Evolutionary conservation across 2,797 vertebrate species (phyloP), one percentile per base, ranked within the genome.

Genomic region (Holocentrus rufus): DNA sequence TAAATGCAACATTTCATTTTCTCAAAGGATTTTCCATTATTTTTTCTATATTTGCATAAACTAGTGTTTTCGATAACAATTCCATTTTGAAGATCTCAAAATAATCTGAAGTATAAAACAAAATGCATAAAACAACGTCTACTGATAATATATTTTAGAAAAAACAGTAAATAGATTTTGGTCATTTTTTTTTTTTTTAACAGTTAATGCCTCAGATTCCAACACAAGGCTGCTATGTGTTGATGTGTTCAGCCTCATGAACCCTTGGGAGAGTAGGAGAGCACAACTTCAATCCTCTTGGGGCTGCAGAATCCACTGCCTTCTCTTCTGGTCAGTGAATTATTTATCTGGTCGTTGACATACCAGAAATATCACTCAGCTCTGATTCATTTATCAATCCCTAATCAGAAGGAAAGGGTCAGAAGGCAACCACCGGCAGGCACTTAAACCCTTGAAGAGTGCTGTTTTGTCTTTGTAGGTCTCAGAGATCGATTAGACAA

Each of bases 61-160:
- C 94, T 96, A 96, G 93, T 96, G 95, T 95, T 95, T 92, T 95
- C 88, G 94, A 92, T 94, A 95, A 95, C 93, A 94, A 92, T 94
- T 89, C 91, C 90, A 94, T 81, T 76, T 83, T 58, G 76, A 68
- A 87, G 84, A 81, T 79, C 82, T 86, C 83, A 81, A 83, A 82
- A 84, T 73, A 34, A 67, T 90, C 82, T 74, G 58, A 69, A 84
- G 80, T 90, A 91, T 77, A 87, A 90, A 88, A 89, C 87, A 90
- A 89, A 94, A 89, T 88, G 79, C 86, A 92, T 88, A 81, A 83
- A 88, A 81, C 68, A 83, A 87, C 64, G 64, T 77, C 81, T 80
- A 84, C 44, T 27, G 72, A 76, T 53, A 70, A 76, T 82, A 83
- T 77, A 76, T 68, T 80, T 83, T 74, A 88, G 60, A 81, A 83